Percentiles rank a stretch among this genome's conserved stretches.
These are phyloP conservation scores for Phymorhynchus buccinoides DNA, from an alignment of 1,140 invertebrate genomes.

Conservation along the genomic window DNA sequence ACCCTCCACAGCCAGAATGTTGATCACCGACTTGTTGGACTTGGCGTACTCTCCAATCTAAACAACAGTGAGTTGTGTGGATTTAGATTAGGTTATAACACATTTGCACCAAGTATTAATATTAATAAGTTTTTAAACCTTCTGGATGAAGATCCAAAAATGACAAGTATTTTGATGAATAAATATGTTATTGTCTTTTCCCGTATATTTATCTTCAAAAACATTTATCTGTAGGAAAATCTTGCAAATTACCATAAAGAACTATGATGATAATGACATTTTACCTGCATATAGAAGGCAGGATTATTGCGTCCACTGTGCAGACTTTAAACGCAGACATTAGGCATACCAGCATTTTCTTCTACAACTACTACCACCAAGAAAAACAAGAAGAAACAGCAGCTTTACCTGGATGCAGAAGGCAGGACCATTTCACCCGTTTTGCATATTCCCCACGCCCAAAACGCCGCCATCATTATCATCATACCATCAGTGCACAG, in stretches of 20 bases:
- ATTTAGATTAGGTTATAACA: conserved; percentile 8
- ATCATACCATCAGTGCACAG: conserved; percentile 72
- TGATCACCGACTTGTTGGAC: conserved; percentile 62
- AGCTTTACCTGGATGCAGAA: too few relatives aligned
- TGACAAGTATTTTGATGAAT: background rate
- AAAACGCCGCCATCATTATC: too few relatives aligned
- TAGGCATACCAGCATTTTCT: too few relatives aligned
- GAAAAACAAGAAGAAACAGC: too few relatives aligned
- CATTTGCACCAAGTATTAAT: background rate
- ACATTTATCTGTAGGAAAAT: too few relatives aligned
- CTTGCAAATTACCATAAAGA: too few relatives aligned
- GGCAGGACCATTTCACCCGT: too few relatives aligned
- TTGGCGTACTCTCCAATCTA: conserved; percentile 66
- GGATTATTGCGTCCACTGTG: conserved; percentile 1
- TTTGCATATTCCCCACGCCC: too few relatives aligned
- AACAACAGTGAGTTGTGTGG: too few relatives aligned
- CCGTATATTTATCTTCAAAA: too few relatives aligned
- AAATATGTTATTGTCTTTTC: background rate
- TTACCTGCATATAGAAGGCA: conserved; percentile 56
- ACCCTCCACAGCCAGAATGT: conserved; percentile 64
- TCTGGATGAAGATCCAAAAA: background rate
- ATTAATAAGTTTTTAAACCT: background rate
- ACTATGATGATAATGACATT: too few relatives aligned
- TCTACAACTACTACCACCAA: too few relatives aligned
- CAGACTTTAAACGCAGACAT: conserved; percentile 62